These are phyloP conservation scores for Saguinus midas DNA, from an alignment of 2,113 vertebrate species.

Conservation along the genomic window DNA sequence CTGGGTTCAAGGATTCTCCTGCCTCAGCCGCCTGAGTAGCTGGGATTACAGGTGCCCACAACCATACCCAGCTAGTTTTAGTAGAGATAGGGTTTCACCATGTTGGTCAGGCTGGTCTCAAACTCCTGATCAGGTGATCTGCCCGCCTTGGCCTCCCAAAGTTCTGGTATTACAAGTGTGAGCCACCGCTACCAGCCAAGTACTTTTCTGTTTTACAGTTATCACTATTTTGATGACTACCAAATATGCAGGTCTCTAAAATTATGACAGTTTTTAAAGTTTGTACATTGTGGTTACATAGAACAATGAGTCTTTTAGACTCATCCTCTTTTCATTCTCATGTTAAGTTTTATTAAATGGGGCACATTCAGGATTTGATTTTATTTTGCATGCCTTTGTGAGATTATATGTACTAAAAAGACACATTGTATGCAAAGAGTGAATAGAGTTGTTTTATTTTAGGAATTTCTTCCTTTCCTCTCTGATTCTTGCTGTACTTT, in stretches of 20 bases:
- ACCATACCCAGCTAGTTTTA: too few species aligned
- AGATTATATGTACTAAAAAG: not conserved
- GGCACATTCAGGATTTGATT: not conserved
- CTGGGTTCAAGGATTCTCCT: too few species aligned
- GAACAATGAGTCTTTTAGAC: not conserved
- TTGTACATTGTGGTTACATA: not conserved
- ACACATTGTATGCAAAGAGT: not conserved
- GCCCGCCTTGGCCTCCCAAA: too few species aligned
- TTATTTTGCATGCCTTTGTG: not conserved
- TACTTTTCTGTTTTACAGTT: too few species aligned
- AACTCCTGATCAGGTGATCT: too few species aligned
- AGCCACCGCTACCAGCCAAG: too few species aligned
- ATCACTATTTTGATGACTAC: not conserved
- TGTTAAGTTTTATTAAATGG: not conserved
- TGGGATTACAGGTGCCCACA: too few species aligned
- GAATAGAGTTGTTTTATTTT: conserved; percentile 54
- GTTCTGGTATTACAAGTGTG: too few species aligned
- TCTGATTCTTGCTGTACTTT: conserved; percentile 85
- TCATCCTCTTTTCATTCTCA: not conserved
- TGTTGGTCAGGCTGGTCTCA: too few species aligned
- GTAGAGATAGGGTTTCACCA: too few species aligned
- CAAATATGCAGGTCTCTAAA: not conserved
- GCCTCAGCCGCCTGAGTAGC: too few species aligned
- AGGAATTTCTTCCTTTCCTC: conserved; percentile 94
- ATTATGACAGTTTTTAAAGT: not conserved